A percentile compares a stretch with the other conserved stretches of the same genome.
Evolutionary conservation across 2,888 invertebrate genomes (phyloP).

Genomic region (Cryptocheilus praepositus): DNA sequence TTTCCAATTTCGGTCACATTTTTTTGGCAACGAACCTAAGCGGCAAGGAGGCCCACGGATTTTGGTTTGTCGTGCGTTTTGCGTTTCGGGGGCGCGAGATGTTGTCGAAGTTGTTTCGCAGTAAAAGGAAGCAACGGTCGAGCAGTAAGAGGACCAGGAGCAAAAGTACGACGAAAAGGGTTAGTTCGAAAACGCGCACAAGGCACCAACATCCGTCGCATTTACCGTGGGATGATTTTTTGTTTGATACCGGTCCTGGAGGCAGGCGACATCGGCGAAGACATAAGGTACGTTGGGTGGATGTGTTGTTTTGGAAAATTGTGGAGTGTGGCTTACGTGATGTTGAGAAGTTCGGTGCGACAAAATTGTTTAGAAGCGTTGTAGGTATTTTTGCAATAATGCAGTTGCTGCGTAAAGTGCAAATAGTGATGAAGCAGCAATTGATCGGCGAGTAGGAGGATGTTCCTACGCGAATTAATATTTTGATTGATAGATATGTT

Average conservation of each 20-base stretch:
- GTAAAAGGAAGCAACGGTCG: slow-evolving; percentile 13
- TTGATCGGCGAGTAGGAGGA: no score
- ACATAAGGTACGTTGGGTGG: slow-evolving; percentile 26
- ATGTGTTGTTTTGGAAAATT: no score
- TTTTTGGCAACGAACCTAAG: not conserved
- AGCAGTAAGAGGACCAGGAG: slow-evolving; percentile 13
- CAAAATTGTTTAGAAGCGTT: no score
- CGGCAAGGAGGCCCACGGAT: no score
- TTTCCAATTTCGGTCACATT: not conserved
- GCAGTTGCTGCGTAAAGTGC: no score
- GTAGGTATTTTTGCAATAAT: no score
- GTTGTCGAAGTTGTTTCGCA: slow-evolving; percentile 16
- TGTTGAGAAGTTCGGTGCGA: no score
- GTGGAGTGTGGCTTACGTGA: no score
- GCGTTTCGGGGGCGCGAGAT: slow-evolving; percentile 1
- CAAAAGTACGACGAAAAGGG: not conserved
- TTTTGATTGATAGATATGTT: no score
- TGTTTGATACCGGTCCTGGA: slow-evolving; percentile 11
- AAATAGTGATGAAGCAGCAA: no score
- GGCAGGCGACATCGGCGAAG: slow-evolving; percentile 22
- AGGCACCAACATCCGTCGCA: slow-evolving; percentile 6
- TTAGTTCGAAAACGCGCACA: slow-evolving; percentile 4
- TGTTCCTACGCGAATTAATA: no score
- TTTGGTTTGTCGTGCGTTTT: no score
- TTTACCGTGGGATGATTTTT: slow-evolving; percentile 26